A percentile compares a stretch with the other conserved stretches of the same genome.
Conservation (phyloP, 35 echinoderm and acorn worm species). For the Ptychodera flava region DNA sequence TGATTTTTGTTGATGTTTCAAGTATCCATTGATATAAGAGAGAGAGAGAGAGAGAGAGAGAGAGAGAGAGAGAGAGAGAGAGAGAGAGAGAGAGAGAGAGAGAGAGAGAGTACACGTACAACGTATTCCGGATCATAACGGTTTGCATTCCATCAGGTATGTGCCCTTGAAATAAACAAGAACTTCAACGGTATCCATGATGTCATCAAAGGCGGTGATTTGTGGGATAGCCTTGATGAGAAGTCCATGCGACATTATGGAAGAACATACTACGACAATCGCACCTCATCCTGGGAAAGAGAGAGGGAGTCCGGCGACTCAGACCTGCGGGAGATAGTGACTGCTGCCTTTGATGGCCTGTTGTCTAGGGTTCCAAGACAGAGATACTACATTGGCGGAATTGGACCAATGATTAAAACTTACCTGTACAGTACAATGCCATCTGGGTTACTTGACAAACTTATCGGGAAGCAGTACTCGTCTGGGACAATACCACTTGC, state of each 20-base stretch:
- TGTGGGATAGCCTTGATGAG: not conserved
- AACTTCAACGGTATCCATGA: not conserved
- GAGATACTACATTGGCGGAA: not conserved
- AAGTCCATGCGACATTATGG: not conserved
- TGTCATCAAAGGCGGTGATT: not conserved
- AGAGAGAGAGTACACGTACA: too few species aligned
- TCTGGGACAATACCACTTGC: not conserved
- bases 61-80: too few species aligned
- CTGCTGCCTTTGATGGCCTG: not conserved
- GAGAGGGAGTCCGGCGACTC: not conserved
- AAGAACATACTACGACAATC: not conserved
- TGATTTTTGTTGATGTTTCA: too few species aligned
- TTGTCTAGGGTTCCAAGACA: not conserved
- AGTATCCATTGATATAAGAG: too few species aligned
- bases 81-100: too few species aligned
- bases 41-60: too few species aligned
- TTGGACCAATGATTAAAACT: not conserved
- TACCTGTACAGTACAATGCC: not conserved
- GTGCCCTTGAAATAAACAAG: not conserved
- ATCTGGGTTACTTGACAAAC: not conserved
- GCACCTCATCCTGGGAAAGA: not conserved
- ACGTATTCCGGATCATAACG: too few species aligned
- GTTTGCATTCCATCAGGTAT: too few species aligned
- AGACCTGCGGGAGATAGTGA: not conserved
- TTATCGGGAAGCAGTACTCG: not conserved